Conservation (phyloP, 2,113 vertebrate species). For the Lasiurus cinereus region DNA sequence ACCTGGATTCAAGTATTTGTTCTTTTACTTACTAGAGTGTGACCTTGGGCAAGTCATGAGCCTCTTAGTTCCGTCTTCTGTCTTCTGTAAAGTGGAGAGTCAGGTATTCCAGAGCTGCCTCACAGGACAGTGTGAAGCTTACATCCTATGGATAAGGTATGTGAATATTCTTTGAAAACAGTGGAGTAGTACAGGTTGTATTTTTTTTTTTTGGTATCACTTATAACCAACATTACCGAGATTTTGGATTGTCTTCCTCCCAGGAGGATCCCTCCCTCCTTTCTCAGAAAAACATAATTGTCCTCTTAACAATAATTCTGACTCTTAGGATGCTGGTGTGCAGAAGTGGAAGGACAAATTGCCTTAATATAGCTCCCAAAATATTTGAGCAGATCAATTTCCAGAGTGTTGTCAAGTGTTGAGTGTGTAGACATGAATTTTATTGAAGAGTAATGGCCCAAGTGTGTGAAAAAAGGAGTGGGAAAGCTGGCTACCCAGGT, state of each 20-base stretch:
- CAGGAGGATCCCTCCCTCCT: background rate
- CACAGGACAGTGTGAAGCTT: background rate
- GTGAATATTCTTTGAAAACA: background rate
- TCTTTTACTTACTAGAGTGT: background rate
- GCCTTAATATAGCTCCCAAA: slow-evolving; percentile 18
- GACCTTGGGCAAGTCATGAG: background rate
- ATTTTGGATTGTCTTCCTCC: slow-evolving; percentile 7
- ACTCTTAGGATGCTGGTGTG: background rate
- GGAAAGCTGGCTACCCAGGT: background rate
- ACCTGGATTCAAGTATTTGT: background rate
- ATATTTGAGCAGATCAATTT: slow-evolving; percentile 39
- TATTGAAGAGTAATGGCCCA: background rate
- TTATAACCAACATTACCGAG: background rate
- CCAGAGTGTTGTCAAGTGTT: background rate
- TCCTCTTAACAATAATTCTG: background rate
- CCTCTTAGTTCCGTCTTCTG: background rate
- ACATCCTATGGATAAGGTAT: background rate
- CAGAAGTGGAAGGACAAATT: background rate
- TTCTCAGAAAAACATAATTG: background rate
- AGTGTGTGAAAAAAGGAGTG: background rate
- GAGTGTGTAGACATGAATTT: background rate
- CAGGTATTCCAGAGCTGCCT: background rate
- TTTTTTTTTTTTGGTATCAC: background rate
- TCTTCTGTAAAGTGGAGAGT: background rate
- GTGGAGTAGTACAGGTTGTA: background rate